Base-by-base conservation (phyloP, 2,888 invertebrate genomes). In the Spilosoma lubricipeda region DNA sequence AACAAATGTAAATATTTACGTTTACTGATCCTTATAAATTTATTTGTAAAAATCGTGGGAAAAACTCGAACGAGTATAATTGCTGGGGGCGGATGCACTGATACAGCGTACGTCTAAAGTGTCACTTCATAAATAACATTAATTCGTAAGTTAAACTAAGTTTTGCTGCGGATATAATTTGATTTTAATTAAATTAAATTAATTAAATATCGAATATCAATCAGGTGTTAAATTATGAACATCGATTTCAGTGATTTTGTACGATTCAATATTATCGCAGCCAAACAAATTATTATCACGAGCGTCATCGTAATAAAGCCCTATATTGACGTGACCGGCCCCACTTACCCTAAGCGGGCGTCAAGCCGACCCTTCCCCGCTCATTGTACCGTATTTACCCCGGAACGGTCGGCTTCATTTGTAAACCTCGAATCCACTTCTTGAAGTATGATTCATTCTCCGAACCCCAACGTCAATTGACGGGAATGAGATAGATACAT, bases 321-420 rank as follows among this genome's bases (percentile, higher is more conserved):
- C 91, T 93, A 94, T 93, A 94, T 94, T 95, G 94, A 93, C 93
- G 95, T 93, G 93, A 94, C 92, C 93, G 92, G 90, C 91, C 92
- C 93, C 93, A 94, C 93, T 95, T 95, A 95, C 95, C 94, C 95
- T 92, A 93, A 92, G 90, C 92, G 90, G 89, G 90, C 91, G 89
- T 90, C 88, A 89, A 87, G 86, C 86, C 91, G 93, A 93, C 93
- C 95, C 95, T 94, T 94, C 93, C 93, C 92, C 91, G 91, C 90
- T 92, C 91, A 93, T 95, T 94, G 95, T 95, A 93, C 91, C 92
- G 92, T 92, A 93, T 93, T 94, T 94, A 94, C 95, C 95, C 94
- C 92, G 93, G 92, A 93, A 92, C 91, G 92, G 90, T 94, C 91
- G 93, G 93, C 93, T 94, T 92, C 93, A 93, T 94, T 94, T 93